Percentiles rank a stretch among this genome's conserved stretches.
Evolutionary conservation across 2,888 invertebrate species (phyloP).

Genomic region (Alloplasta piceator): DNA sequence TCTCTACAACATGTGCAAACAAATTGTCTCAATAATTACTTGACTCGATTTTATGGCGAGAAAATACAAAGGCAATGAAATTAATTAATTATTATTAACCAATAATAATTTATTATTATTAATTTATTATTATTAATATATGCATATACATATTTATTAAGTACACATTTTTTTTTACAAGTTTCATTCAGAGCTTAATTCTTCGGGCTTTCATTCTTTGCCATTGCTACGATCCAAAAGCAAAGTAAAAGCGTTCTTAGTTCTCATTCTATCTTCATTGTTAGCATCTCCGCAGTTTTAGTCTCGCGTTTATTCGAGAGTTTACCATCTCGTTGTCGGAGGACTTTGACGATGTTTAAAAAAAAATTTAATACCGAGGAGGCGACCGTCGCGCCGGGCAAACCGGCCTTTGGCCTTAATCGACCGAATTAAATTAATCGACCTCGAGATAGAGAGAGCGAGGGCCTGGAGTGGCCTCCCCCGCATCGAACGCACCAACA

Average conservation of each 20-base stretch:
- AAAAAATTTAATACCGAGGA: conserved; percentile 7
- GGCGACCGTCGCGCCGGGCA: conserved; percentile 31
- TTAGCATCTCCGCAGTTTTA: no score
- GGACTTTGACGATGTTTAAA: conserved; percentile 22
- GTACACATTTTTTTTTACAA: no score
- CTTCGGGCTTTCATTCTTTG: no score
- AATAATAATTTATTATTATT: conserved; percentile 43
- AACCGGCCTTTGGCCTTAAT: conserved; percentile 72
- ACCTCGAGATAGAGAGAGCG: conserved; percentile 67
- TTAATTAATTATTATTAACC: no score
- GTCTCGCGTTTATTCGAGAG: neutral
- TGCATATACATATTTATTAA: neutral
- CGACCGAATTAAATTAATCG: conserved; percentile 73
- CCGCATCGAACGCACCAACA: conserved; percentile 40
- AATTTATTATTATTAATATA: conserved; percentile 54
- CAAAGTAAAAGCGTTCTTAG: no score
- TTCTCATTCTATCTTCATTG: no score
- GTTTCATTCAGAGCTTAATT: no score
- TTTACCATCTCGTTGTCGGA: conserved; percentile 28
- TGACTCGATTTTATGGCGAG: no score
- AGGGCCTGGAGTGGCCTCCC: conserved; percentile 57
- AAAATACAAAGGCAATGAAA: no score
- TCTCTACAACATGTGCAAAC: no score
- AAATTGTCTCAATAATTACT: no score
- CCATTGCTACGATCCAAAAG: no score